Evolutionary conservation across 2,797 vertebrate genomes (phyloP).

Genomic region (Emydoidea blandingii): DNA sequence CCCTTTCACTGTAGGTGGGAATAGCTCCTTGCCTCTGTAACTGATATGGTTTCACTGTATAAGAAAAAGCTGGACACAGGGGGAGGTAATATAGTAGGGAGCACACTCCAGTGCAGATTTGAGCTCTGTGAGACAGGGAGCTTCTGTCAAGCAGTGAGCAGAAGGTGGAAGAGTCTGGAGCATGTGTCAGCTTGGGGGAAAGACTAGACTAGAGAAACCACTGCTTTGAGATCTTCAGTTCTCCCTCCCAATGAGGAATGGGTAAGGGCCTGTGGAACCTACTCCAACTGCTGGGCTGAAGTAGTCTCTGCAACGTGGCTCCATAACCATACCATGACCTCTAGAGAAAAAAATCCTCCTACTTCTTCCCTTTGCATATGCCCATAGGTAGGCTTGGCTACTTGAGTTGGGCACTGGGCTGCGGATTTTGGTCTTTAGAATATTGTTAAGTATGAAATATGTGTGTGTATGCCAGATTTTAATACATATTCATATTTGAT

Average conservation of each 20-base stretch:
- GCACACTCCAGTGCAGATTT: neutral
- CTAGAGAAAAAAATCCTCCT: neutral
- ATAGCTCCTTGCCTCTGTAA: neutral
- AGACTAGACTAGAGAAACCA: neutral
- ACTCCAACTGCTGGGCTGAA: neutral
- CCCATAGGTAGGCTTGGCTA: neutral
- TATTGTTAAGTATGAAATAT: rapidly evolving
- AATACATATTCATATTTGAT: neutral
- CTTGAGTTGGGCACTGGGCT: neutral
- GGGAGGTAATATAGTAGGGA: neutral
- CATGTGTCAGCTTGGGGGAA: neutral
- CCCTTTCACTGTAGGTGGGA: neutral
- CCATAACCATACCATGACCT: neutral
- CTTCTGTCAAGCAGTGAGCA: neutral
- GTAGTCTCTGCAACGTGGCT: neutral
- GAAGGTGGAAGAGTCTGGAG: neutral
- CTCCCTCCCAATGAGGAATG: neutral
- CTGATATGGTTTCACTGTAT: neutral
- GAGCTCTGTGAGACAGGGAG: neutral
- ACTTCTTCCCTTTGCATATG: neutral
- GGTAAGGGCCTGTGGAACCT: neutral
- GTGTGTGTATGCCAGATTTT: neutral
- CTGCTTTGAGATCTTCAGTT: neutral
- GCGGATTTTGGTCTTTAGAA: neutral
- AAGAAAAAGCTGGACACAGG: neutral